These are phyloP conservation scores for Callospermophilus lateralis DNA, from an alignment of 2,113 vertebrate genomes.

Conservation along the genomic window DNA sequence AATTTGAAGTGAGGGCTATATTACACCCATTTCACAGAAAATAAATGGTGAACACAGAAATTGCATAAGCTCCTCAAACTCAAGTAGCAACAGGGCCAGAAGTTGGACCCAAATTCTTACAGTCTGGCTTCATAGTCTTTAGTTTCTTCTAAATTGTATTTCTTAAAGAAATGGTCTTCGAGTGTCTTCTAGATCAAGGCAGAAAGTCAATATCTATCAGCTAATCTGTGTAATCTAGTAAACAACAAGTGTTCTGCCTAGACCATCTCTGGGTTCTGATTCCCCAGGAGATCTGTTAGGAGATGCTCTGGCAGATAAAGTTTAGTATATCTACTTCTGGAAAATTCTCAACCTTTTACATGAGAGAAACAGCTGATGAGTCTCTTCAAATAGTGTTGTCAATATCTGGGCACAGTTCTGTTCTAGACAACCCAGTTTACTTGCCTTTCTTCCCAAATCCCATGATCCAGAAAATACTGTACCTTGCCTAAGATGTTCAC, in stretches of 20 bases:
- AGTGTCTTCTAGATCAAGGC: background rate
- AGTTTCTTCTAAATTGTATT: background rate
- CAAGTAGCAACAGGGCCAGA: background rate
- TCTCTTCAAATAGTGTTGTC: background rate
- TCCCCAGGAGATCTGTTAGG: background rate
- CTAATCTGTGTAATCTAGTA: background rate
- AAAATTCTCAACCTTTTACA: constrained; percentile 5
- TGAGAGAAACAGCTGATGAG: background rate
- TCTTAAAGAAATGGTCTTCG: background rate
- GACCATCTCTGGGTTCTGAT: background rate
- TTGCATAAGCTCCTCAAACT: background rate
- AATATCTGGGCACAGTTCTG: background rate
- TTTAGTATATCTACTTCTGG: background rate
- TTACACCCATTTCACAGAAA: background rate
- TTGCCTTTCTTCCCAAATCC: background rate
- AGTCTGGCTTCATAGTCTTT: background rate
- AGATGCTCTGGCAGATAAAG: background rate
- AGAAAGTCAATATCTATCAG: background rate
- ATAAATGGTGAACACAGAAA: background rate
- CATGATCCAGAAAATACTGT: background rate
- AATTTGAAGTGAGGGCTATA: background rate
- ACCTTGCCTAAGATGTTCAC: background rate
- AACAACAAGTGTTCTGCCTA: background rate
- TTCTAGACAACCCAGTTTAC: background rate
- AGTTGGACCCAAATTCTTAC: background rate